Base-by-base conservation (phyloP, 2,113 vertebrate species). In the Istiophorus platypterus region DNA sequence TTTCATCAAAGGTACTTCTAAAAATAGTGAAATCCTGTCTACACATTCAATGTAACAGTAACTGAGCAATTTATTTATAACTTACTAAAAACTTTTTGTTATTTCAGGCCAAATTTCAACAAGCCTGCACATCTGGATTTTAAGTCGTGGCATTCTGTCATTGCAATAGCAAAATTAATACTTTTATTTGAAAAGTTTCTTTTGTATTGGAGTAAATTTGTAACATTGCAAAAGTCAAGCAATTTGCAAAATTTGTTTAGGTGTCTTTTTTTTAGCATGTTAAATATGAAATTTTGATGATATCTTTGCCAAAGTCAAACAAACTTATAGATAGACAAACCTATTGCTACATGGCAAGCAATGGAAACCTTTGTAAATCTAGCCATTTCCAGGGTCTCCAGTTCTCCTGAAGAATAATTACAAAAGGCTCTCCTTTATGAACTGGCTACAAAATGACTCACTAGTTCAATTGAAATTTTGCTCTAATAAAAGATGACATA, bases 401-500 rank as follows among this genome's bases (percentile, higher is more conserved):
- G 18, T 65, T 77, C 56, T 42, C 37, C 61, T 12, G 13, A 56
- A 78, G 68, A 81, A 63, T 58, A 71, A 86, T 78, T 81, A 76
- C 24, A 76, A 41, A 61, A 69, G 39, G 37, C 10, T 83, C 52
- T 51, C 49, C 29, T 74, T 59, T 64, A 15, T 65, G 56, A 87
- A 66, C 61, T 24, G 24, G 22, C 73, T 65, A 70, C 82, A 84
- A 58, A 63, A 75, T 85, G 76, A 57, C 22, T 58, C 65, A 75
- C 66, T 76, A 29, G 29, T 69, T 84, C 73, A 87, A 47, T 65
- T 68, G 56, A 41, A 45, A 78, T 80, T 79, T 83, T 71, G 51
- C 76, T 81, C 67, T 75, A 74, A 66, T 68, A 74, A 78, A 73
- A 88, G 86, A 90, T 86, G 84, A 66, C 41, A 67, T 47, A 27